Conservation (phyloP, 1,140 invertebrate species). For the Eurosta solidaginis region DNA sequence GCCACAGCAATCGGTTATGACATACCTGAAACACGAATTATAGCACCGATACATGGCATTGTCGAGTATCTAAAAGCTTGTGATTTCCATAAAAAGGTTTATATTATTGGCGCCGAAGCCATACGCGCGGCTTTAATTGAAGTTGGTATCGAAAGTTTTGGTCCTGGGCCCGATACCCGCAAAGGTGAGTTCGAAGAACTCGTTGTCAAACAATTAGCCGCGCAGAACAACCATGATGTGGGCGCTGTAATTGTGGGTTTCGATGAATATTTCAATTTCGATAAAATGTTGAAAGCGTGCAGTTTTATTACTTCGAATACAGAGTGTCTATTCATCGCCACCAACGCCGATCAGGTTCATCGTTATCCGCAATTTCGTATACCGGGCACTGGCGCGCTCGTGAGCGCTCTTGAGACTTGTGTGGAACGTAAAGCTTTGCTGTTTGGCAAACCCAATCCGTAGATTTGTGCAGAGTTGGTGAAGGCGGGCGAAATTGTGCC, state of each 20-base stretch:
- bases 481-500: slow-evolving; percentile 70
- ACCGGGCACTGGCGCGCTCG: slow-evolving; percentile 82
- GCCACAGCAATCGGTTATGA: slow-evolving; percentile 75
- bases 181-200: slow-evolving; percentile 36
- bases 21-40: slow-evolving; percentile 73
- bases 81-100: slow-evolving; percentile 74
- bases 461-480: slow-evolving; percentile 47
- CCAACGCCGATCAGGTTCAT: slow-evolving; percentile 83
- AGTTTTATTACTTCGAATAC: slow-evolving; percentile 73
- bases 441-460: slow-evolving; percentile 78
- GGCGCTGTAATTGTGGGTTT: slow-evolving; percentile 91
- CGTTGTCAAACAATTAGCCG: slow-evolving; percentile 50
- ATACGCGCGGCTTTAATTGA: slow-evolving; percentile 79
- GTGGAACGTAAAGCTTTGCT: slow-evolving; percentile 77
- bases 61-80: slow-evolving; percentile 78
- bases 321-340: slow-evolving; percentile 81
- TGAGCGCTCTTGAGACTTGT: slow-evolving; percentile 79
- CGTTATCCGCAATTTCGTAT: slow-evolving; percentile 46
- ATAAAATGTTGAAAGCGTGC: slow-evolving; percentile 88
- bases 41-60: slow-evolving; percentile 81
- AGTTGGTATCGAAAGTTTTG: slow-evolving; percentile 76
- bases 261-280: slow-evolving; percentile 88
- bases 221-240: slow-evolving; percentile 71
- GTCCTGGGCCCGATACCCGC: slow-evolving; percentile 65
- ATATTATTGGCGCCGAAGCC: slow-evolving; percentile 81